Conservation (phyloP, 2,888 invertebrate genomes). For the Cheilosia scutellata region DNA sequence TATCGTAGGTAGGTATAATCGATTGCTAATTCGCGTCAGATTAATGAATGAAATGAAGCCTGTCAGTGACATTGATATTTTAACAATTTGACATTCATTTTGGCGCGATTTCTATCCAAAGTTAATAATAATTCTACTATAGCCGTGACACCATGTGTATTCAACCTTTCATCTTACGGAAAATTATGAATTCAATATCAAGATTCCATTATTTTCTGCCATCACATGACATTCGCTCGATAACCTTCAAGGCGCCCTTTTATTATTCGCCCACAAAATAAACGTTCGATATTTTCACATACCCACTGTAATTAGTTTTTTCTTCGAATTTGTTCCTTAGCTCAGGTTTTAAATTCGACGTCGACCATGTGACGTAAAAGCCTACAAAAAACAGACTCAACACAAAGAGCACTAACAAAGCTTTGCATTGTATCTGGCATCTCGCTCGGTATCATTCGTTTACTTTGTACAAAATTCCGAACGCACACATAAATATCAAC, state of each 20-base stretch:
- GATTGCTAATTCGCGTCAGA: too few relatives aligned
- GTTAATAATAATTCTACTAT: too few relatives aligned
- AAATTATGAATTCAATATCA: not conserved
- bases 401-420: constrained; percentile 35
- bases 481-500: constrained; percentile 22
- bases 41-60: too few relatives aligned
- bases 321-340: constrained; percentile 21
- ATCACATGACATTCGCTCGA: constrained; percentile 32
- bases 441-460: not conserved
- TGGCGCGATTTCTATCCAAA: too few relatives aligned
- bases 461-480: constrained; percentile 14
- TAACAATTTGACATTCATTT: too few relatives aligned
- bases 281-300: constrained; percentile 53
- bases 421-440: constrained; percentile 25
- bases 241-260: constrained; percentile 59
- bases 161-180: not conserved
- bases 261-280: constrained; percentile 9
- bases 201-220: too few relatives aligned
- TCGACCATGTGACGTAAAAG: constrained; percentile 64
- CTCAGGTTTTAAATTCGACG: constrained; percentile 40
- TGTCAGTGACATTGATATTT: too few relatives aligned
- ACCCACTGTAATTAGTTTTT: constrained; percentile 58
- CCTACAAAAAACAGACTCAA: constrained; percentile 38
- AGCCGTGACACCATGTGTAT: not conserved
- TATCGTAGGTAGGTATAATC: too few relatives aligned